Conservation (phyloP, 1,140 invertebrate genomes). For the Trichonephila clavata region DNA sequence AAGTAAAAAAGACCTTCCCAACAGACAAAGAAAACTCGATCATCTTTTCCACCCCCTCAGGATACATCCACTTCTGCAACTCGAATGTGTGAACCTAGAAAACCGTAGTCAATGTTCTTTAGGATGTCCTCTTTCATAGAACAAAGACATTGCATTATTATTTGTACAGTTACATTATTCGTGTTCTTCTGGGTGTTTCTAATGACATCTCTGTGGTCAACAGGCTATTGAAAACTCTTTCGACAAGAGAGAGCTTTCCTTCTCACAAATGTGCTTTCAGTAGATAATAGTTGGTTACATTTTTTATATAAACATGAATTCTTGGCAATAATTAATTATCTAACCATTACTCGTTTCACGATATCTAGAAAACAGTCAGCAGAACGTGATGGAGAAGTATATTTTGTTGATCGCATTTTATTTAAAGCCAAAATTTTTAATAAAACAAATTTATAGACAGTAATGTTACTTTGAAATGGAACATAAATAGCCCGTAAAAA, state of each 20-base stretch:
- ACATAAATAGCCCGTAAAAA: no score
- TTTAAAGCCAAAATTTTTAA: no score
- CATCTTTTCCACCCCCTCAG: neutral
- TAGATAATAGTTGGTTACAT: neutral
- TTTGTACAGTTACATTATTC: slow-evolving; percentile 42
- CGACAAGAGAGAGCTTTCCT: slow-evolving; percentile 23
- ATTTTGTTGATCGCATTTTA: no score
- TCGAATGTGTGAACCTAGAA: slow-evolving; percentile 47
- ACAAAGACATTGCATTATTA: slow-evolving; percentile 51
- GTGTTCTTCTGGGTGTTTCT: slow-evolving; percentile 33
- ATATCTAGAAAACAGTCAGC: no score
- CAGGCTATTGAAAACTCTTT: neutral
- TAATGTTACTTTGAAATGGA: no score
- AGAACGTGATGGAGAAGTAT: no score
- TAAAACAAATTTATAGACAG: no score
- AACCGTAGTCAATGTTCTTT: slow-evolving; percentile 21
- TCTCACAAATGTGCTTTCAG: slow-evolving; percentile 64
- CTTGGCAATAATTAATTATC: neutral
- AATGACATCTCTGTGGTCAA: neutral
- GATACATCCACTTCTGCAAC: slow-evolving; percentile 30
- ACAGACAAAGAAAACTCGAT: slow-evolving; percentile 5
- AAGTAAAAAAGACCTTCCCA: neutral
- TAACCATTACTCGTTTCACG: neutral
- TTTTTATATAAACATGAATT: neutral
- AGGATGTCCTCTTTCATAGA: slow-evolving; percentile 28